Base-by-base conservation (phyloP, 2,797 vertebrate species). In the Chloroceryle amazona region DNA sequence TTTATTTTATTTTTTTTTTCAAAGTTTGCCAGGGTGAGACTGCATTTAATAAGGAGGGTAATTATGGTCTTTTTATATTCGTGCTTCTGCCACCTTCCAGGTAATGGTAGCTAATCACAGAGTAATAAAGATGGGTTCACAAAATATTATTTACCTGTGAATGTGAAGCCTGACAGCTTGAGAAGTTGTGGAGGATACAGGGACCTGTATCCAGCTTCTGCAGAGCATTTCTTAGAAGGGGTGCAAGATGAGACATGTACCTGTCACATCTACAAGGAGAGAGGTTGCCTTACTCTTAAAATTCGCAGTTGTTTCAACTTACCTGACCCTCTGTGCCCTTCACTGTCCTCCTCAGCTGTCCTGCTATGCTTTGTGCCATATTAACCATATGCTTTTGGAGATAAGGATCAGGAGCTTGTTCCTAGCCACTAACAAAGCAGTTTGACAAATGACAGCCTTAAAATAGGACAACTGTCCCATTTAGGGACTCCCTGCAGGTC, bases 61-160 rank as follows among this genome's bases (percentile, higher is more conserved):
- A 76, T 94, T 72, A 73, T 9, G 22, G 61, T 44, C n/a, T 86
- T 91, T 84, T 84, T 44, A 29, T 54, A 85, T 67, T 92, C 14
- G 21, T 57, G 29, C 52, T 72, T 89, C 74, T 73, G 8, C 22
- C n/a, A 16, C 46, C 15, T 70, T 84, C 46, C 65, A 58, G 29
- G 44, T 88, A 80, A 89, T 39, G 78, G 49, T 33, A 75, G 49
- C 57, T 65, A 46, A 93, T 72, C 44, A 58, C 19, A 26, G 47
- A 47, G 26, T 72, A 51, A 51, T 26, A 78, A 66, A 83, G 26
- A 3, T 10, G 41, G 13, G 31, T 44, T 70, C 62, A 52, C 66
- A 81, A 79, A 94, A 65, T 41, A 39, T 58, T 58, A 28, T 73
- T 86, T 85, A 60, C 51, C 51, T 60, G 55, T 66, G 61, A 84